Conservation (phyloP, 2,888 invertebrate genomes). For the Brassicogethes aeneus region DNA sequence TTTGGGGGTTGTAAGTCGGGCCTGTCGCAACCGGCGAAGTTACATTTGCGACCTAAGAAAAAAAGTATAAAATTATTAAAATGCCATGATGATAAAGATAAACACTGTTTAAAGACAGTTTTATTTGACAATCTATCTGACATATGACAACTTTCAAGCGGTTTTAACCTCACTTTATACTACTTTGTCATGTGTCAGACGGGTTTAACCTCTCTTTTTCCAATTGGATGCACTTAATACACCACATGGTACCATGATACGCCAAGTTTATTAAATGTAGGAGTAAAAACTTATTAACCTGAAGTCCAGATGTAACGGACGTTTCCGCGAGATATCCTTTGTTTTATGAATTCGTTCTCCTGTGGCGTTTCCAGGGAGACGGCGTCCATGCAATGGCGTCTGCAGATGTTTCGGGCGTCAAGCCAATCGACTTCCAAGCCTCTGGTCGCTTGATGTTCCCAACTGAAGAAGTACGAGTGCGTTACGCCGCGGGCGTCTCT, state of each 20-base stretch:
- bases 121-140: no score
- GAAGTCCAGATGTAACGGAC: conserved; percentile 84
- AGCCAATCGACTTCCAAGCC: conserved; percentile 83
- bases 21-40: conserved; percentile 83
- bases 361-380: conserved; percentile 85
- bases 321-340: conserved; percentile 71
- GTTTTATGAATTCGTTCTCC: conserved; percentile 85
- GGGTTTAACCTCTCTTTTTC: no score
- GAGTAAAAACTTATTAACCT: no score
- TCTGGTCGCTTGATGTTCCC: conserved; percentile 73
- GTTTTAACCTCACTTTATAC: no score
- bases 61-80: no score
- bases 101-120: no score
- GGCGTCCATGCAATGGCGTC: conserved; percentile 89
- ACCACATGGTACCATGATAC: no score
- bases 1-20: conserved; percentile 76
- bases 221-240: no score
- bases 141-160: no score
- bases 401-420: conserved; percentile 83
- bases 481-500: conserved; percentile 80
- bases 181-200: no score
- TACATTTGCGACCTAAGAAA: conserved; percentile 83
- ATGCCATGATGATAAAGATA: no score
- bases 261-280: no score
- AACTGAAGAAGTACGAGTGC: conserved; percentile 90